Evolutionary conservation across 2,113 vertebrate species (phyloP), one percentile per base, ranked within the genome.

Genomic region (Microcebus murinus): DNA sequence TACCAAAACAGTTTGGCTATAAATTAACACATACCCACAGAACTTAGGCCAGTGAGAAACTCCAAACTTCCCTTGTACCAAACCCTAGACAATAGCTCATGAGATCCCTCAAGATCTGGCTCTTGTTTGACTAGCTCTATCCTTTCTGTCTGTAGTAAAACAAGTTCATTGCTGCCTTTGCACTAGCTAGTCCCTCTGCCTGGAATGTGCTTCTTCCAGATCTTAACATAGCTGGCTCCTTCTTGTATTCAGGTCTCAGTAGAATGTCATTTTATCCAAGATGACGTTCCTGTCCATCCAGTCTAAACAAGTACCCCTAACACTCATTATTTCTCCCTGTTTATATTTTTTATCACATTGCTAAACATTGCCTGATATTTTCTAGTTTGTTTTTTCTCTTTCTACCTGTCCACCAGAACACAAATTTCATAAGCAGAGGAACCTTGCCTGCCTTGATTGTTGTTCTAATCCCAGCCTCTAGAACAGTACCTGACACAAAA

Each of bases 261-360:
- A 90, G 95, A 90, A 57, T 52, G 39, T 90, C 88, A 45, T 45
- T 94, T 92, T 82, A 85, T 65, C 8, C 6, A 92, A 84, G 73
- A 93, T 34, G 31, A 8, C n/a, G 61, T 97, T 90, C 68, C 76
- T 80, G 18, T 61, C 55, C 39, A 55, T n/a, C 12, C 48, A 89
- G 77, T 63, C 39, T 77, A 95, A 81, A 81, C 36, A 76, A 82
- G 29, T 4, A 95, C 34, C n/a, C 34, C 73, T 71, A 83, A 86
- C 20, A 74, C 9, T 81, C 65, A 82, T 14, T 17, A 31, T 25
- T 87, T 65, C 36, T 86, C 71, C 52, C 74, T 61, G 70, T 73
- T 93, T 61, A 82, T 80, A 65, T n/a, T 82, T 71, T 92, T 76
- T 65, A 73, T 80, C 34, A 73, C 34, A 79, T 23, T 92, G 39